phyloP scores from a whole-genome alignment of 2,113 vertebrate species.

The Accipiter virgatus region DNA sequence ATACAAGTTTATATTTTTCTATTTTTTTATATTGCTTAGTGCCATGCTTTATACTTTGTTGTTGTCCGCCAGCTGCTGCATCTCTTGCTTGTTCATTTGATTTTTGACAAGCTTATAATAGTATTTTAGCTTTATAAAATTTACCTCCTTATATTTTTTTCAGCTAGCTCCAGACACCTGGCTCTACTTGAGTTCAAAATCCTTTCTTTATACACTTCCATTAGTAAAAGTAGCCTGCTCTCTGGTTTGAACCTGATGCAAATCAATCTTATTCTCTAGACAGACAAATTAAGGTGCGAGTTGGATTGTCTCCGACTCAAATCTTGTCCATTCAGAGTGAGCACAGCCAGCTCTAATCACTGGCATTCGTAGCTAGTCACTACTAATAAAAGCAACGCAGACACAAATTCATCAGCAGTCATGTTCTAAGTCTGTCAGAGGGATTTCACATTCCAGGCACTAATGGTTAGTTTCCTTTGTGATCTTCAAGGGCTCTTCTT shows the following conservation, averaged over 20 bases:
- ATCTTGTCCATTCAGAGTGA: background rate
- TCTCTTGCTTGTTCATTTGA: background rate
- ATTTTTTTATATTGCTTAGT: background rate
- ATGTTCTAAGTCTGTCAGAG: background rate
- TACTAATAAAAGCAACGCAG: constrained; percentile 6
- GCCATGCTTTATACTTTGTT: background rate
- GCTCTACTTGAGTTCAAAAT: background rate
- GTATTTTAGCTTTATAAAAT: background rate
- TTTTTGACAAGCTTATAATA: background rate
- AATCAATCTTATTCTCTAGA: background rate
- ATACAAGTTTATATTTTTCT: background rate
- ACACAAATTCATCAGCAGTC: background rate
- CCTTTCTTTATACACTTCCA: background rate
- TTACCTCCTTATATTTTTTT: background rate
- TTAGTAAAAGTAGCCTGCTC: background rate
- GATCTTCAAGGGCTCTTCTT: background rate
- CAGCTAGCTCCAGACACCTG: background rate
- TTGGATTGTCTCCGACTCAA: background rate
- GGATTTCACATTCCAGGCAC: background rate
- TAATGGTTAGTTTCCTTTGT: constrained; percentile 35
- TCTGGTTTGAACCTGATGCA: background rate
- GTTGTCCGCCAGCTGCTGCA: background rate
- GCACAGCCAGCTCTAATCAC: background rate
- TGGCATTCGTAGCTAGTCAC: background rate
- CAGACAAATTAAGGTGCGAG: background rate